Evolutionary conservation across 2,113 vertebrate species (phyloP).

Genomic region (Aphelocoma coerulescens): DNA sequence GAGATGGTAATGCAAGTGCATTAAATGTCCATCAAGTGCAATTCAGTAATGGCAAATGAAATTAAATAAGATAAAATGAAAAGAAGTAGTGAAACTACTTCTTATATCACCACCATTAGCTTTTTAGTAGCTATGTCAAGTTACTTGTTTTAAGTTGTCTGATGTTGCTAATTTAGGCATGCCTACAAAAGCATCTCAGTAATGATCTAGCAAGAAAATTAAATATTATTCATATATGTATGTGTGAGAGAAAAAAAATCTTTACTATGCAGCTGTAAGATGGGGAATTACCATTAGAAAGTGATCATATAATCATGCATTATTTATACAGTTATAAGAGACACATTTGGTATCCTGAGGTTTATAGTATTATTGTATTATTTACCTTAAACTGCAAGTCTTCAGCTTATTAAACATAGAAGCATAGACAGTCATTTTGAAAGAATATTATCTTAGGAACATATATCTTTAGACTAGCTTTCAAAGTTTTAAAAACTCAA

Average conservation of each 20-base stretch:
- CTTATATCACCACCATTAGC: not conserved
- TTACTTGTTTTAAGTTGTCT: conserved; percentile 15
- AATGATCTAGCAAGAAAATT: not conserved
- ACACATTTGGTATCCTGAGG: not conserved
- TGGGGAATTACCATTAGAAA: conserved; percentile 10
- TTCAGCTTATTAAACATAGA: conserved; percentile 22
- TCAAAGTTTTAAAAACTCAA: conserved; percentile 3
- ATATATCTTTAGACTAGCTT: not conserved
- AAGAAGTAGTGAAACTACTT: not conserved
- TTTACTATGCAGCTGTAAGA: conserved; percentile 3
- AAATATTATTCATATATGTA: not conserved
- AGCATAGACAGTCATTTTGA: not conserved
- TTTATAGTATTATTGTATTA: conserved; percentile 10
- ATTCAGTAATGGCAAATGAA: not conserved
- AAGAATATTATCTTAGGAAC: not conserved
- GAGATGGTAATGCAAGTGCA: not conserved
- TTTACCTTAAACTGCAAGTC: conserved; percentile 25
- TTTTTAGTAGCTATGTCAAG: not conserved
- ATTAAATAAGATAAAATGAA: not conserved
- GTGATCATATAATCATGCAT: conserved; percentile 13
- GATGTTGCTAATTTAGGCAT: not conserved
- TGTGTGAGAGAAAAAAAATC: not conserved
- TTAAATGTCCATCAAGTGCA: not conserved
- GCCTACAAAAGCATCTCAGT: not conserved
- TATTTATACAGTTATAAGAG: conserved; percentile 34